A percentile compares a stretch with the other conserved stretches of the same genome.
Evolutionary conservation across 2,113 vertebrate genomes (phyloP).

Genomic region (Cyphomyrus discorhynchus): DNA sequence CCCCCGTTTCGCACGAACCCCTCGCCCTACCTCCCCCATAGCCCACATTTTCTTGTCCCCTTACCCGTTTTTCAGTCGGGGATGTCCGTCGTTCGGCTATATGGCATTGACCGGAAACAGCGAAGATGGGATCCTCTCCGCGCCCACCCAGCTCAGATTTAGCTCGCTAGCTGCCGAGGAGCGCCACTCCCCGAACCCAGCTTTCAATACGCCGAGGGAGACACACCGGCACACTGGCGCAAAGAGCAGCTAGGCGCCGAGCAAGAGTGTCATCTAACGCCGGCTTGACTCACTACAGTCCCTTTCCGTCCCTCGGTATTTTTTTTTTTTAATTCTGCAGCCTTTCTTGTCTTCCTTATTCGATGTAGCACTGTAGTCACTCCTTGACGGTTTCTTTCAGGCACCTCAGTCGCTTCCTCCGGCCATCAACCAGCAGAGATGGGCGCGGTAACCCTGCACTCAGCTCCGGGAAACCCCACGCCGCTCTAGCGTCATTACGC

Average conservation of each 20-base stretch:
- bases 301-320: conserved; percentile 29
- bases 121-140: conserved; percentile 45
- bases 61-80: conserved; percentile 63
- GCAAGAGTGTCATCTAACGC: not conserved
- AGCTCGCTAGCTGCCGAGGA: conserved; percentile 57
- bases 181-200: conserved; percentile 70
- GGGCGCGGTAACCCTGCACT: conserved; percentile 75
- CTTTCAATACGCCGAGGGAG: conserved; percentile 55
- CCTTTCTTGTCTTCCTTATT: conserved; percentile 49
- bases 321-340: conserved; percentile 42
- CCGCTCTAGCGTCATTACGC: conserved; percentile 60
- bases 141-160: conserved; percentile 45
- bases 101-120: conserved; percentile 66
- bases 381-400: conserved; percentile 54
- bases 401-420: conserved; percentile 62
- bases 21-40: conserved; percentile 46
- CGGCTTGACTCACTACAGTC: conserved; percentile 17
- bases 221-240: conserved; percentile 58
- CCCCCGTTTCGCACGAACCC: not conserved
- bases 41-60: not conserved
- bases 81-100: conserved; percentile 53
- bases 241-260: conserved; percentile 36
- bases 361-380: conserved; percentile 47
- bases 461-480: conserved; percentile 71
- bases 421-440: conserved; percentile 74